Conservation (phyloP, 2,113 vertebrate genomes). For the Pterocles gutturalis region DNA sequence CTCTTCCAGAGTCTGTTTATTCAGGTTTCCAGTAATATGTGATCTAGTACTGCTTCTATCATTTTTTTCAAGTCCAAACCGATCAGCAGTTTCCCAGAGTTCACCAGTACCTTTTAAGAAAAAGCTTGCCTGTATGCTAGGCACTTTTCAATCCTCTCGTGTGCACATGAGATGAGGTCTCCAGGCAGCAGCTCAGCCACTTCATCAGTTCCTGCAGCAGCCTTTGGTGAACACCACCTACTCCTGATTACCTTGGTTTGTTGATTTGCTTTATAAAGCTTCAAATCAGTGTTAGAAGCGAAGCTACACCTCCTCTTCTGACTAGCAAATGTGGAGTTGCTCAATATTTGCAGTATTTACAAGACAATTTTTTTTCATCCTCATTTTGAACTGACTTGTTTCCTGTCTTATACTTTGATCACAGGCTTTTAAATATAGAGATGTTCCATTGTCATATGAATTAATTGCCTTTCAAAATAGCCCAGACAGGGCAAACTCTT, state of each 20-base stretch:
- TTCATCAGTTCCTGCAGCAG: background rate
- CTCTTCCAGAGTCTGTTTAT: background rate
- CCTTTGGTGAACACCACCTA: background rate
- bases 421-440: background rate
- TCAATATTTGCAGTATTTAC: background rate
- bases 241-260: rapidly evolving
- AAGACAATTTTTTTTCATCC: background rate
- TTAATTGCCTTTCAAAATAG: background rate
- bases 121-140: background rate
- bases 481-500: background rate
- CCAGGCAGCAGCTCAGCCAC: background rate
- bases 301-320: background rate
- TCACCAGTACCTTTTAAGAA: background rate
- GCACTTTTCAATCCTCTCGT: background rate
- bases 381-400: background rate
- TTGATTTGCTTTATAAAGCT: background rate
- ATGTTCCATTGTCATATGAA: background rate
- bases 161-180: background rate
- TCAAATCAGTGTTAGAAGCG: background rate
- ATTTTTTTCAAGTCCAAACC: background rate
- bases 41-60: background rate
- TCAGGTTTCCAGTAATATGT: background rate
- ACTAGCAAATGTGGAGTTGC: background rate
- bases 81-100: background rate
- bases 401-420: background rate